A percentile compares a stretch with the other conserved stretches of the same genome.
Evolutionary conservation across 2,888 invertebrate species (phyloP).

Genomic region (Phyllotreta striolata): DNA sequence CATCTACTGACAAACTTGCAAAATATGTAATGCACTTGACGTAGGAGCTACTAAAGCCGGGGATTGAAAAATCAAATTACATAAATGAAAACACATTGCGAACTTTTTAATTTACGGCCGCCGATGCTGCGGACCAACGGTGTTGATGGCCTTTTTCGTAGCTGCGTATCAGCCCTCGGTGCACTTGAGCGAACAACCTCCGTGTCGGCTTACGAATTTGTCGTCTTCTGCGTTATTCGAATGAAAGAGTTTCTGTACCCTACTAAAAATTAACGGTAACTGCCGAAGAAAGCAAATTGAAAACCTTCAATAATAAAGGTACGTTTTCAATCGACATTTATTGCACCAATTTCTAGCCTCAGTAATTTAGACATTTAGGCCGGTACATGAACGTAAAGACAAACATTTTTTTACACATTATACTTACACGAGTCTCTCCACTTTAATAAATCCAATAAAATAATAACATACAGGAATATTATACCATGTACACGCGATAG

Average conservation of each 20-base stretch:
- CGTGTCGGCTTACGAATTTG: constrained; percentile 58
- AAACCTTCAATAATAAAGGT: constrained; percentile 53
- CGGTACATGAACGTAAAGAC: too few species aligned
- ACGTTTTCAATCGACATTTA: too few species aligned
- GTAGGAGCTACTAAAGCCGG: constrained; percentile 50
- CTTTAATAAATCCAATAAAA: too few species aligned
- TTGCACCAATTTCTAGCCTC: too few species aligned
- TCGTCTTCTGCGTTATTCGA: constrained; percentile 54
- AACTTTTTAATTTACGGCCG: constrained; percentile 60
- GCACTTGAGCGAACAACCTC: constrained; percentile 52
- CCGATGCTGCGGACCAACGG: constrained; percentile 52
- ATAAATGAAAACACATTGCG: constrained; percentile 62
- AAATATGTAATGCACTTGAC: constrained; percentile 55
- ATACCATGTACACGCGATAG: too few species aligned
- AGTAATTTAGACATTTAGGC: too few species aligned
- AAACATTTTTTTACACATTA: too few species aligned
- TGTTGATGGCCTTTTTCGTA: constrained; percentile 47
- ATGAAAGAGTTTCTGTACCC: constrained; percentile 51
- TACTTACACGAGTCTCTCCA: too few species aligned
- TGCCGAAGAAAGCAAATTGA: constrained; percentile 55
- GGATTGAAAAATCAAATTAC: constrained; percentile 61
- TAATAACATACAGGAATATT: too few species aligned
- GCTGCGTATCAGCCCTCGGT: constrained; percentile 44
- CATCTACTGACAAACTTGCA: constrained; percentile 57
- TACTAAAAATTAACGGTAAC: constrained; percentile 54